phyloP scores from a whole-genome alignment of 1,140 invertebrate genomes.

The Steinernema khuongi region DNA sequence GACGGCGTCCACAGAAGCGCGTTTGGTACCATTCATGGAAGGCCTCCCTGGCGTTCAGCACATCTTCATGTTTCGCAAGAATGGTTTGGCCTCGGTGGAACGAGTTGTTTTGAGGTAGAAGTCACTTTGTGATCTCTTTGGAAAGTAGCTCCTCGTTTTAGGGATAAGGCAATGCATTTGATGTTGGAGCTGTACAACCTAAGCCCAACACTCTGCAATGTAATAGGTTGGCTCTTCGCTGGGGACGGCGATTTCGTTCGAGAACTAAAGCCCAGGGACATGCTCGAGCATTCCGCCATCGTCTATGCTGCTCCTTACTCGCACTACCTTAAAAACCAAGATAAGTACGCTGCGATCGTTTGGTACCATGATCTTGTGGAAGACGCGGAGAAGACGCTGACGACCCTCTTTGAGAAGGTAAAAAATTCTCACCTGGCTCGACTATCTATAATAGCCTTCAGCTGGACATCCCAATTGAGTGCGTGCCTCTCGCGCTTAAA shows the following conservation, averaged over 20 bases:
- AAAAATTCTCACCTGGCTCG: neutral
- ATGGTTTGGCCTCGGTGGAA: conserved; percentile 22
- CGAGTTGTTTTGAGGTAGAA: conserved; percentile 10
- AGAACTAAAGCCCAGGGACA: conserved; percentile 2
- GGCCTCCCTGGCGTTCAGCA: conserved; percentile 20
- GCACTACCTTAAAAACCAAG: conserved; percentile 20
- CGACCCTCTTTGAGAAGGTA: conserved; percentile 13
- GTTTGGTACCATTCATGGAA: conserved; percentile 10
- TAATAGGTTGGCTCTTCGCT: neutral
- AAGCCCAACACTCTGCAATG: neutral
- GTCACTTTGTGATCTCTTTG: neutral
- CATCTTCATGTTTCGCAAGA: conserved; percentile 31
- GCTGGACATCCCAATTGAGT: conserved; percentile 17
- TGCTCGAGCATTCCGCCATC: neutral
- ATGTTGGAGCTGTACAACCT: neutral
- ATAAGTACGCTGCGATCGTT: conserved; percentile 15
- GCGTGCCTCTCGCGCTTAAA: conserved; percentile 11
- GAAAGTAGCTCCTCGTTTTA: neutral
- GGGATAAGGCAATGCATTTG: neutral
- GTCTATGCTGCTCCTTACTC: conserved; percentile 25
- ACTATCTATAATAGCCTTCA: neutral
- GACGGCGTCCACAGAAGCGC: conserved; percentile 18
- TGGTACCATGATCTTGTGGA: conserved; percentile 25
- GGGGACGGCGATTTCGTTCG: neutral
- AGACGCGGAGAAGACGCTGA: conserved; percentile 13